A percentile compares a stretch with the other conserved stretches of the same genome.
Evolutionary conservation across 2,797 vertebrate genomes (phyloP).

Genomic region (Lophius americanus): DNA sequence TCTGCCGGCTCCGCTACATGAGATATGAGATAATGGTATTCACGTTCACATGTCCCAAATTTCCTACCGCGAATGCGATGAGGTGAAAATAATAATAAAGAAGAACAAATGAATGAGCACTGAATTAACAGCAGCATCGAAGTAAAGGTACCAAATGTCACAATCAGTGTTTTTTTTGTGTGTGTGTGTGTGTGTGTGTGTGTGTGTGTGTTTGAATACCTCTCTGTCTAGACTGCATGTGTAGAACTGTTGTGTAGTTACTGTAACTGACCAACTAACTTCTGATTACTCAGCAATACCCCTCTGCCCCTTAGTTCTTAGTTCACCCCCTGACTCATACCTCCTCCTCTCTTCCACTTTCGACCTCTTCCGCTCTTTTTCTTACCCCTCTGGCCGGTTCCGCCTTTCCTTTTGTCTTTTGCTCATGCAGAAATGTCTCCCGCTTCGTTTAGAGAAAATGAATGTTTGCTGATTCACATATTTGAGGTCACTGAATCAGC

Average conservation of each 20-base stretch:
- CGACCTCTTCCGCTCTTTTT: conserved; percentile 42
- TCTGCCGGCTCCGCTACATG: no score
- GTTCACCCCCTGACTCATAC: conserved; percentile 70
- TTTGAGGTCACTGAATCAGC: conserved; percentile 67
- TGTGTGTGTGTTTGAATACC: conserved; percentile 17
- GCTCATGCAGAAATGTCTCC: conserved; percentile 62
- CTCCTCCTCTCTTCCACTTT: conserved; percentile 45
- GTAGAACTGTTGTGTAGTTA: conserved; percentile 69
- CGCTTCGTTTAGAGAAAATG: conserved; percentile 56
- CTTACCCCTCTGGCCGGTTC: conserved; percentile 58
- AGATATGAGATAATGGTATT: no score
- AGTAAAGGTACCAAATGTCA: conserved; percentile 24
- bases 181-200: conserved; percentile 13
- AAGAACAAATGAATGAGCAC: conserved; percentile 3
- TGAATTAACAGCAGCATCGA: conserved; percentile 26
- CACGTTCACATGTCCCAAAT: neutral
- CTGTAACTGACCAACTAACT: conserved; percentile 66
- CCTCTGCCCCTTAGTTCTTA: conserved; percentile 55
- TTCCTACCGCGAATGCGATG: neutral
- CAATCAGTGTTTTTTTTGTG: conserved; percentile 20
- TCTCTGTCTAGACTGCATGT: conserved; percentile 47
- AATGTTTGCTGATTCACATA: conserved; percentile 80
- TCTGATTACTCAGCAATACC: conserved; percentile 73
- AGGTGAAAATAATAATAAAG: conserved; percentile 8
- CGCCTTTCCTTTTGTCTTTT: conserved; percentile 64